Evolutionary conservation across 2,888 invertebrate genomes (phyloP).

Genomic region (Hemaris fuciformis): DNA sequence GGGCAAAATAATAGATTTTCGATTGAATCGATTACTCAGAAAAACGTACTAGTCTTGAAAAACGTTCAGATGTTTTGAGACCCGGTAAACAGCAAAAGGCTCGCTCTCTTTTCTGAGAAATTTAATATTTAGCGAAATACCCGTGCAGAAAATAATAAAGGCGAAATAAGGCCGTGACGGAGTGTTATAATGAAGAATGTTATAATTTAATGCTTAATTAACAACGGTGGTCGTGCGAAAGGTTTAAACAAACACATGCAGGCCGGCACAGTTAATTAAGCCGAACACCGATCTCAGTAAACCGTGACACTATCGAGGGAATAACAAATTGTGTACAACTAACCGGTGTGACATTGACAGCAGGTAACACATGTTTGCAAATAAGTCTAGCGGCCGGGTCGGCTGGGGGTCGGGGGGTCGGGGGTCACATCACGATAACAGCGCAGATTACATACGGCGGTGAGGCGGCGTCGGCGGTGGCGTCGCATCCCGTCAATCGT

Average conservation of each 20-base stretch:
- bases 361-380: neutral
- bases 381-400: neutral
- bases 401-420: neutral
- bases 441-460: neutral
- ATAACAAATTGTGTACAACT: neutral
- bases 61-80: too few species aligned
- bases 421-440: constrained; percentile 17
- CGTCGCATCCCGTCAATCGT: constrained; percentile 24
- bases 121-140: too few species aligned
- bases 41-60: too few species aligned
- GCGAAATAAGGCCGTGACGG: too few species aligned
- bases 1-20: neutral
- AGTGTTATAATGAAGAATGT: too few species aligned
- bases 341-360: neutral
- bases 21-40: too few species aligned
- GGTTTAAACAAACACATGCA: neutral
- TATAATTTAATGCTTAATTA: neutral
- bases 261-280: neutral
- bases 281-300: neutral
- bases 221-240: neutral
- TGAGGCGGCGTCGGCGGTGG: neutral
- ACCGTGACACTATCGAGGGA: neutral
- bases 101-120: too few species aligned
- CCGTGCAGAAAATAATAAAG: too few species aligned
- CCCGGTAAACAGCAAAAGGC: too few species aligned